These are phyloP conservation scores for Apogon hyalosoma DNA, from an alignment of 2,797 vertebrate genomes.

Conservation along the genomic window DNA sequence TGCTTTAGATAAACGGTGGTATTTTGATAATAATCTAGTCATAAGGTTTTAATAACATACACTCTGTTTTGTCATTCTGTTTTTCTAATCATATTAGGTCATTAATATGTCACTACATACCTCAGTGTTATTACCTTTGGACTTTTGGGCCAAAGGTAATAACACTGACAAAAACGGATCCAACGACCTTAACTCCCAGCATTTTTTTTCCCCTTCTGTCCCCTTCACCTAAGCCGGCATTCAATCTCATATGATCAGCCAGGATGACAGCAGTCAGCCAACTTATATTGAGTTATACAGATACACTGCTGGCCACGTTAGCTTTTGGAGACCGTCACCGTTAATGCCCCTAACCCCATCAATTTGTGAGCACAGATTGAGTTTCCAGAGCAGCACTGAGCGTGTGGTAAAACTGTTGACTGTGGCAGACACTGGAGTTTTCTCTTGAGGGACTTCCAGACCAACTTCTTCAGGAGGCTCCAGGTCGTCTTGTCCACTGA, in stretches of 20 bases:
- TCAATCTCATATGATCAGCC: conserved; percentile 35
- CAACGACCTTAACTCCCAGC: background rate
- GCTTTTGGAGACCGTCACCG: conserved; percentile 53
- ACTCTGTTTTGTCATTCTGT: background rate
- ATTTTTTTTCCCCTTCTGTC: conserved; percentile 1
- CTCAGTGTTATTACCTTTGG: conserved; percentile 8
- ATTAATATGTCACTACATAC: background rate
- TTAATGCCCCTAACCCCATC: conserved; percentile 65
- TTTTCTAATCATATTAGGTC: conserved; percentile 27
- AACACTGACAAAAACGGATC: conserved; percentile 24
- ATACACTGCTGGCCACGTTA: conserved; percentile 15
- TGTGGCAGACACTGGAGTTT: conserved; percentile 60
- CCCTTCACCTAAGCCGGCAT: conserved; percentile 23
- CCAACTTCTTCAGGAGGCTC: conserved; percentile 63
- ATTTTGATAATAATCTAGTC: no score
- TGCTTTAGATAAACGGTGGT: no score
- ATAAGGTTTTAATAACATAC: no score
- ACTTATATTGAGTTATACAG: conserved; percentile 45
- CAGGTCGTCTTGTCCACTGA: conserved; percentile 57
- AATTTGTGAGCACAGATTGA: conserved; percentile 67
- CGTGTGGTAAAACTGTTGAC: conserved; percentile 69
- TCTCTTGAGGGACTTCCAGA: conserved; percentile 69
- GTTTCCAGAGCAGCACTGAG: conserved; percentile 70
- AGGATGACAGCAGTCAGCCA: conserved; percentile 33
- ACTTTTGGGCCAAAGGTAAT: no score